Evolutionary conservation across 2,888 invertebrate genomes (phyloP).

Genomic region (Mythimna lalbum): DNA sequence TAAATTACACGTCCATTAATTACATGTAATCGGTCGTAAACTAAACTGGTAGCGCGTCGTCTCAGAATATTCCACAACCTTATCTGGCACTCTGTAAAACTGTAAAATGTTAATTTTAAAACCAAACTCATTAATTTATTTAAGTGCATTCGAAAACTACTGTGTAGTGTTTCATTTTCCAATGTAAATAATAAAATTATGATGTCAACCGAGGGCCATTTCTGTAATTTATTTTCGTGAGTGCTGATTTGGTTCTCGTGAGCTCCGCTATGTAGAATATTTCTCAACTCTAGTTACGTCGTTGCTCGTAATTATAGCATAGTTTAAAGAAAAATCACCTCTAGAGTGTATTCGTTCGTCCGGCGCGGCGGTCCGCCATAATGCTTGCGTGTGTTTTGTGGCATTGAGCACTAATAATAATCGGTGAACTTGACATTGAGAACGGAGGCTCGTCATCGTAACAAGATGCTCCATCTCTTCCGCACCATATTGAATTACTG

Average conservation of each 20-base stretch:
- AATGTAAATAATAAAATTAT: constrained; percentile 1
- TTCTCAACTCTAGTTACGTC: constrained; percentile 49
- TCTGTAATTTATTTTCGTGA: constrained; percentile 25
- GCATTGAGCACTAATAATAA: constrained; percentile 90
- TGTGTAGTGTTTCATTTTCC: not conserved
- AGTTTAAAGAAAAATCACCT: constrained; percentile 62
- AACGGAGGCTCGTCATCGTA: constrained; percentile 89
- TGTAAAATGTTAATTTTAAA: not conserved
- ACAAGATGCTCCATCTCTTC: constrained; percentile 83
- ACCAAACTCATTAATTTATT: not conserved
- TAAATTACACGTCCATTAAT: not conserved
- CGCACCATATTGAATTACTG: constrained; percentile 70
- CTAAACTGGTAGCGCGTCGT: not conserved
- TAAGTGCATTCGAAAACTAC: not conserved
- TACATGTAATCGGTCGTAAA: not conserved
- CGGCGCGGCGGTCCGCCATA: constrained; percentile 77
- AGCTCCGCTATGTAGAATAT: constrained; percentile 28
- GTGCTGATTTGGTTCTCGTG: constrained; percentile 25
- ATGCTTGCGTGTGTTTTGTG: constrained; percentile 87
- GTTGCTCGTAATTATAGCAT: constrained; percentile 58
- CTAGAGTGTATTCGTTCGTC: constrained; percentile 71
- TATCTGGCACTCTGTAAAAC: constrained; percentile 6
- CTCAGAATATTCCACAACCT: constrained; percentile 1
- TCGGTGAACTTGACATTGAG: constrained; percentile 91
- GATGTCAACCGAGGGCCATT: constrained; percentile 4